Evolutionary conservation across 1,140 invertebrate genomes (phyloP).

Genomic region (Phocides pigmalion): DNA sequence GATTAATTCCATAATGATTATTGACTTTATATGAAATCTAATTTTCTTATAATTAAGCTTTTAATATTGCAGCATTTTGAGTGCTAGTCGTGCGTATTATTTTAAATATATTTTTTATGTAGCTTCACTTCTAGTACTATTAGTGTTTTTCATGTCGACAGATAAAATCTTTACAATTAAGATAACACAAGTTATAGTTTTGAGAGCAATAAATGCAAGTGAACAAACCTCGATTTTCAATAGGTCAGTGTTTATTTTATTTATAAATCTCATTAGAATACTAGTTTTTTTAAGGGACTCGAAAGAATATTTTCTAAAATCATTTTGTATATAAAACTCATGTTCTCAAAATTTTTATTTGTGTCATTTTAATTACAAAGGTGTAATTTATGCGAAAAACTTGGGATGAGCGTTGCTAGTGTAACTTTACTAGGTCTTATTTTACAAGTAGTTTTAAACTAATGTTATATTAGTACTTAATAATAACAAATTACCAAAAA

Average conservation of each 20-base stretch:
- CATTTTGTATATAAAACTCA: no score
- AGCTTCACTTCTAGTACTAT: constrained; percentile 39
- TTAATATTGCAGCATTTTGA: constrained; percentile 54
- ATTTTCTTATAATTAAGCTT: constrained; percentile 17
- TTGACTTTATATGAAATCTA: not conserved
- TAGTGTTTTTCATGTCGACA: constrained; percentile 35
- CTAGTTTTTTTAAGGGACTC: no score
- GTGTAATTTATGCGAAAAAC: not conserved
- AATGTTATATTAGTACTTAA: constrained; percentile 77
- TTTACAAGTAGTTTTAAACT: constrained; percentile 68
- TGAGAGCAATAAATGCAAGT: no score
- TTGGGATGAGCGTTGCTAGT: constrained; percentile 34
- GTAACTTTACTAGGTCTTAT: constrained; percentile 44
- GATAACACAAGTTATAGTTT: no score
- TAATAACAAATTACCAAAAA: constrained; percentile 69
- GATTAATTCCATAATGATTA: not conserved
- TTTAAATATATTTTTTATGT: constrained; percentile 40
- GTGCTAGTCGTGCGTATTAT: constrained; percentile 71
- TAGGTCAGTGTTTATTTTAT: no score
- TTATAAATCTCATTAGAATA: no score
- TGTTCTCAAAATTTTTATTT: no score
- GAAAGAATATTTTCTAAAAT: no score
- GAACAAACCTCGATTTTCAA: no score
- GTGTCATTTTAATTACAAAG: no score
- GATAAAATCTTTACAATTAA: not conserved